phyloP scores from a whole-genome alignment of 2,113 vertebrate species.

The Carassius auratus region DNA sequence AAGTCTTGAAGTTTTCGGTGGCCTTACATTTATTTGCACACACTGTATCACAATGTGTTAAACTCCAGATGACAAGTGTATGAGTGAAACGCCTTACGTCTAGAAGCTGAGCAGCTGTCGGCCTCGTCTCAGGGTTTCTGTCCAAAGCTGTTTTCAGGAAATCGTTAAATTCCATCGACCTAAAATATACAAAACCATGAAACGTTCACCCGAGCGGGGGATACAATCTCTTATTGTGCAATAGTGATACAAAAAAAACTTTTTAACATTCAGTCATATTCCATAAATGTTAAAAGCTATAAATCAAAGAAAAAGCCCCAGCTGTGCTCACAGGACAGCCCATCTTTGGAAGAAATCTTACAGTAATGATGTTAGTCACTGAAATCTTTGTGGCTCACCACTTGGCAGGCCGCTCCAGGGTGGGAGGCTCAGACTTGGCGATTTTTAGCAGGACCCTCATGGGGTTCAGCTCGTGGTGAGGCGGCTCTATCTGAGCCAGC shows the following conservation, averaged over 20 bases:
- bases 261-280: no score
- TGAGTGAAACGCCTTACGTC: constrained; percentile 76
- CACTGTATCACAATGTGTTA: no score
- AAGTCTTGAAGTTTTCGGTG: constrained; percentile 43
- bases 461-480: constrained; percentile 97
- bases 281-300: background rate
- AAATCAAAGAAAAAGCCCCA: background rate
- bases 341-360: background rate
- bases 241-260: no score
- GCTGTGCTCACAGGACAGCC: background rate
- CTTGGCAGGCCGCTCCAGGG: constrained; percentile 84
- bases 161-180: constrained; percentile 91
- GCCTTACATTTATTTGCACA: no score
- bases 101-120: constrained; percentile 83
- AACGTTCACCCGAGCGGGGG: background rate
- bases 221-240: background rate
- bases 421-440: constrained; percentile 92
- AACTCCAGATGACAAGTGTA: no score
- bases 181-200: constrained; percentile 59
- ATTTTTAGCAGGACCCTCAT: constrained; percentile 98
- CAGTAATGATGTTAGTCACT: no score
- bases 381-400: constrained; percentile 79
- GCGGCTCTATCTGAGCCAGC: constrained; percentile 94
- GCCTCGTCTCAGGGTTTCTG: constrained; percentile 90
- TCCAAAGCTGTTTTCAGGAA: constrained; percentile 91